These are phyloP conservation scores for Triplophysa tibetana DNA, from an alignment of 2,113 vertebrate species.

Conservation along the genomic window DNA sequence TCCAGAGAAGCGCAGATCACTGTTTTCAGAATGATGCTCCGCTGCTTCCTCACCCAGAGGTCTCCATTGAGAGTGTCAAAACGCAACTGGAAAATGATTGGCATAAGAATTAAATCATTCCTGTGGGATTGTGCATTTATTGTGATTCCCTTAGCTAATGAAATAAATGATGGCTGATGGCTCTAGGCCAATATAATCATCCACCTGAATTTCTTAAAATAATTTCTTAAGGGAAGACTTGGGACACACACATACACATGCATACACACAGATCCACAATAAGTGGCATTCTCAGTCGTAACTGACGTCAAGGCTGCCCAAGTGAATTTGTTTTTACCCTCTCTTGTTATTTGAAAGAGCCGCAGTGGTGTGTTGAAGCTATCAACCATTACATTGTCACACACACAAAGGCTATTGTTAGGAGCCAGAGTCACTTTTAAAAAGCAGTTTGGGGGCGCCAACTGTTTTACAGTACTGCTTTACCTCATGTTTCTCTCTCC, in stretches of 20 bases:
- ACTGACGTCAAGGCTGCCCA: constrained; percentile 60
- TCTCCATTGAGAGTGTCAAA: constrained; percentile 14
- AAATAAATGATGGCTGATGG: background rate
- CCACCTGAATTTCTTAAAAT: constrained; percentile 12
- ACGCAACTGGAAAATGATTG: background rate
- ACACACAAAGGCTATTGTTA: constrained; percentile 56
- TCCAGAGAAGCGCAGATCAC: constrained; percentile 48
- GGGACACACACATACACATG: background rate
- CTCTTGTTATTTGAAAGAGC: constrained; percentile 61
- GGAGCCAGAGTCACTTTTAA: constrained; percentile 51
- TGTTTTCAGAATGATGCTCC: constrained; percentile 61
- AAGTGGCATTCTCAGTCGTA: constrained; percentile 61
- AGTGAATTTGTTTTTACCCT: constrained; percentile 62
- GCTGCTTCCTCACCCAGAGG: constrained; percentile 43
- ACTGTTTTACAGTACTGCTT: constrained; percentile 48
- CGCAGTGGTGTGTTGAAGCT: constrained; percentile 61
- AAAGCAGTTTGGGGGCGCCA: constrained; percentile 53
- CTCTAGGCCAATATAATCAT: background rate
- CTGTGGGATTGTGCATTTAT: background rate
- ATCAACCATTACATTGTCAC: constrained; percentile 61
- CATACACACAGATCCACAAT: constrained; percentile 44
- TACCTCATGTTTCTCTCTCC: constrained; percentile 52
- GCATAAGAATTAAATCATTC: background rate
- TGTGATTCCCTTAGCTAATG: background rate
- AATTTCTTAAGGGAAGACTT: background rate